Conservation (phyloP, 2,888 invertebrate species). For the Phymatocera aterrima region DNA sequence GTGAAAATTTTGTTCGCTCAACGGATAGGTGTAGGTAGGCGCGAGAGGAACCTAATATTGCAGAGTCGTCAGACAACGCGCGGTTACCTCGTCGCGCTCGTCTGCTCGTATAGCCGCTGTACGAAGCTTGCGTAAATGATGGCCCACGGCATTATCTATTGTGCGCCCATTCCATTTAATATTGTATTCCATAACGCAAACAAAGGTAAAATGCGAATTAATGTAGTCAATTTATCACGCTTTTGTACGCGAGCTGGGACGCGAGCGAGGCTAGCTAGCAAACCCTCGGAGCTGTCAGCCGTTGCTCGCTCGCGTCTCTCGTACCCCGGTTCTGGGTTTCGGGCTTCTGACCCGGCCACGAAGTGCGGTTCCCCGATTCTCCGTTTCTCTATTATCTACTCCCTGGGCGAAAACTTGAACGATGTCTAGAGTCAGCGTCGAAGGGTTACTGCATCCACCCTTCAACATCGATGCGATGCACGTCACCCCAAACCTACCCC, state of each 20-base stretch:
- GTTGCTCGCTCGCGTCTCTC: conserved; percentile 34
- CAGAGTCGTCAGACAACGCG: conserved; percentile 32
- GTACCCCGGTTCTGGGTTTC: background rate
- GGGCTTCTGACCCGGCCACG: background rate
- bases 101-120: too few species aligned
- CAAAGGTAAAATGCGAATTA: conserved; percentile 75
- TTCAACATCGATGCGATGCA: background rate
- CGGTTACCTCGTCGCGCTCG: background rate
- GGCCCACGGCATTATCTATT: conserved; percentile 73
- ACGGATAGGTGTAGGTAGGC: background rate
- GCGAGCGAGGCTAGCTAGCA: conserved; percentile 57
- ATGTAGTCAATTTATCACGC: conserved; percentile 74
- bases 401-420: background rate
- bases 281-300: conserved; percentile 51
- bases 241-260: conserved; percentile 70
- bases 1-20: background rate
- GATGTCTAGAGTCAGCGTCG: background rate
- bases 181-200: conserved; percentile 74
- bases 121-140: conserved; percentile 65
- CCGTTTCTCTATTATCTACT: too few species aligned
- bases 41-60: background rate
- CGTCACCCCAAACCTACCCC: too few species aligned
- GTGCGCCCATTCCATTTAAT: conserved; percentile 73
- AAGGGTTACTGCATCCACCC: conserved; percentile 18
- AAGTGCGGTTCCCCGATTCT: background rate